Percentiles rank a stretch among this genome's conserved stretches.
phyloP scores from a whole-genome alignment of 2,113 vertebrate genomes.

The Mesitornis unicolor region DNA sequence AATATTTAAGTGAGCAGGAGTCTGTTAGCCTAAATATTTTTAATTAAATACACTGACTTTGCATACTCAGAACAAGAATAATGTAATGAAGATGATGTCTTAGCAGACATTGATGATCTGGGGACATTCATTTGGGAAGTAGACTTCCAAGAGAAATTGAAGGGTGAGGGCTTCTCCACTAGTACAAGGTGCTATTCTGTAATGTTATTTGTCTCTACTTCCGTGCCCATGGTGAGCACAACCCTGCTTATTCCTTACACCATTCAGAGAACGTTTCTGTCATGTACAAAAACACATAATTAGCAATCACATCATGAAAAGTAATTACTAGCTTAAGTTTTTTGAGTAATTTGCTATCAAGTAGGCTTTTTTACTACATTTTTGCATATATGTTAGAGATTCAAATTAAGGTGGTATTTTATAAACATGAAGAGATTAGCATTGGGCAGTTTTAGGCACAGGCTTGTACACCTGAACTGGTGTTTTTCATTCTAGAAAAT shows the following conservation, averaged over 20 bases:
- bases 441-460: not conserved
- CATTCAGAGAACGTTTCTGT: not conserved
- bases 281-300: not conserved
- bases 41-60: not conserved
- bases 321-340: not conserved
- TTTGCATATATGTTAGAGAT: not conserved
- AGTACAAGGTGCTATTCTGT: not conserved
- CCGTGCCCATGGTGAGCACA: accelerated
- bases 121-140: not conserved
- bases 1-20: not conserved
- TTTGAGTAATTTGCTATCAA: not conserved
- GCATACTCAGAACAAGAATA: not conserved
- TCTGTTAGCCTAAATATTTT: not conserved
- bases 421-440: not conserved
- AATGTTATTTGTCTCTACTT: accelerated
- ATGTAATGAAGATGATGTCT: not conserved
- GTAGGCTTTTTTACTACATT: accelerated
- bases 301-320: not conserved
- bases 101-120: not conserved
- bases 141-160: not conserved
- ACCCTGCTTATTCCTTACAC: not conserved
- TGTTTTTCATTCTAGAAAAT: not conserved
- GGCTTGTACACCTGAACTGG: accelerated
- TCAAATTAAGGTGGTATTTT: not conserved
- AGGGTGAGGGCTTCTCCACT: accelerated